Evolutionary conservation across 2,797 vertebrate genomes (phyloP).

Genomic region (Geotrypetes seraphini): DNA sequence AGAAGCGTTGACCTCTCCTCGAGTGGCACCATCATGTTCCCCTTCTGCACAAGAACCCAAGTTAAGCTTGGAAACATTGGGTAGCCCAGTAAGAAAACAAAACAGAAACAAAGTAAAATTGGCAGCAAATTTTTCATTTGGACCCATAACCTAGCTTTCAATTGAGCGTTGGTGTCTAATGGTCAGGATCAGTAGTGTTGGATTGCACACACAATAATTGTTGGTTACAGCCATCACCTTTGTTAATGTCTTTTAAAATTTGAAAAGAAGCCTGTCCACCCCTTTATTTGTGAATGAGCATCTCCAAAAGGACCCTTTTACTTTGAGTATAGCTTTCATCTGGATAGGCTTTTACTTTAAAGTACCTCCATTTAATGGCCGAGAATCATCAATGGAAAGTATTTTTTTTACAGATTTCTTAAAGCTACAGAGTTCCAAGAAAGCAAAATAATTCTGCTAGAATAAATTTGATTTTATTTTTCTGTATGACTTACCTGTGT

Average conservation of each 20-base stretch:
- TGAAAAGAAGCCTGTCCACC: slow-evolving; percentile 24
- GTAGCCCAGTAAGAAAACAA: slow-evolving; percentile 77
- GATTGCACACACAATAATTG: slow-evolving; percentile 38
- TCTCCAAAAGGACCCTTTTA: slow-evolving; percentile 21
- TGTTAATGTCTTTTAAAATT: slow-evolving; percentile 30
- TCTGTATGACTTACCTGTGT: slow-evolving; percentile 16
- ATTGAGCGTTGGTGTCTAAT: slow-evolving; percentile 22
- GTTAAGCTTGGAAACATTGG: slow-evolving; percentile 39
- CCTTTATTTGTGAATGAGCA: no score
- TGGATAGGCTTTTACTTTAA: slow-evolving; percentile 23
- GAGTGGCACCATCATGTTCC: slow-evolving; percentile 18
- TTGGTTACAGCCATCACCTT: slow-evolving; percentile 21
- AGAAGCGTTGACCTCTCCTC: neutral
- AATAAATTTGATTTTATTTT: slow-evolving; percentile 33
- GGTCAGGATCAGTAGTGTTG: slow-evolving; percentile 21
- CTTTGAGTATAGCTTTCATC: slow-evolving; percentile 33
- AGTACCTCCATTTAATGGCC: no score
- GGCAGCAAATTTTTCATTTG: slow-evolving; percentile 90
- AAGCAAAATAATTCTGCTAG: slow-evolving; percentile 13
- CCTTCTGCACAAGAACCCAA: slow-evolving; percentile 8
- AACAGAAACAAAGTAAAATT: slow-evolving; percentile 79
- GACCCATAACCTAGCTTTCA: slow-evolving; percentile 65
- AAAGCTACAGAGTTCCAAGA: no score
- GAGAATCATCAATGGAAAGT: no score
- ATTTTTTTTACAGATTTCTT: no score